These are phyloP conservation scores for Brachypalpus laphriformis DNA, from an alignment of 2,888 invertebrate genomes.

Conservation along the genomic window DNA sequence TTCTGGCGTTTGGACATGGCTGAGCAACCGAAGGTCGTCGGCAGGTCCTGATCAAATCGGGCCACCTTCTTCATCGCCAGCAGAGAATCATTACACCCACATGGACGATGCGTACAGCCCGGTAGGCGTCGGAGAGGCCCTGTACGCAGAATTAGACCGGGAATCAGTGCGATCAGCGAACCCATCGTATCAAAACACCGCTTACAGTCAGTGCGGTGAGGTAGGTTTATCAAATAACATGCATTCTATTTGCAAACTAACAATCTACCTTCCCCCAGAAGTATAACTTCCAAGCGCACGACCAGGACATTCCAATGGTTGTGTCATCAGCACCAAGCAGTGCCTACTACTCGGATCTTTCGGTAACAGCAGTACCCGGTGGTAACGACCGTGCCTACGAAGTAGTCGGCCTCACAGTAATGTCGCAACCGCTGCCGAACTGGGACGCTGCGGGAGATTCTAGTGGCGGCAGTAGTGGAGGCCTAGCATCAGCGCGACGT, in stretches of 20 bases:
- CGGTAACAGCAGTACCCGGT: constrained; percentile 83
- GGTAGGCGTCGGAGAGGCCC: constrained; percentile 85
- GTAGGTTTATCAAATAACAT: constrained; percentile 75
- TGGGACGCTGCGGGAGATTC: constrained; percentile 80
- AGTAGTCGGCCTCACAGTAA: constrained; percentile 84
- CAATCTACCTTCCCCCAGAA: constrained; percentile 76
- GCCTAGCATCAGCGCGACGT: constrained; percentile 80
- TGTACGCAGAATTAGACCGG: constrained; percentile 88
- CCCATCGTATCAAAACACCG: constrained; percentile 89
- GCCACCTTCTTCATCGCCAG: constrained; percentile 84
- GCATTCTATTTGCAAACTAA: neutral
- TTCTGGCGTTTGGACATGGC: constrained; percentile 83
- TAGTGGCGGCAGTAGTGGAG: constrained; percentile 78
- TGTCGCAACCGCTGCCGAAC: constrained; percentile 83
- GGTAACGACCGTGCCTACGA: constrained; percentile 85
- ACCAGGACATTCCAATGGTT: constrained; percentile 84
- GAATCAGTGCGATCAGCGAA: constrained; percentile 84
- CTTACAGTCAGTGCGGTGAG: constrained; percentile 85
- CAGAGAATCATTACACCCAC: constrained; percentile 89
- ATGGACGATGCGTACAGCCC: constrained; percentile 87
- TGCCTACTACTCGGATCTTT: constrained; percentile 89
- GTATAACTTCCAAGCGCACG: constrained; percentile 82
- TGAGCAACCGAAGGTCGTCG: constrained; percentile 81
- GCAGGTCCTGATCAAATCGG: constrained; percentile 83
- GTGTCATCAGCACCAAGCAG: constrained; percentile 88